Evolutionary conservation across 2,888 invertebrate species (phyloP).

Genomic region (Amphipyra tragopoginis): DNA sequence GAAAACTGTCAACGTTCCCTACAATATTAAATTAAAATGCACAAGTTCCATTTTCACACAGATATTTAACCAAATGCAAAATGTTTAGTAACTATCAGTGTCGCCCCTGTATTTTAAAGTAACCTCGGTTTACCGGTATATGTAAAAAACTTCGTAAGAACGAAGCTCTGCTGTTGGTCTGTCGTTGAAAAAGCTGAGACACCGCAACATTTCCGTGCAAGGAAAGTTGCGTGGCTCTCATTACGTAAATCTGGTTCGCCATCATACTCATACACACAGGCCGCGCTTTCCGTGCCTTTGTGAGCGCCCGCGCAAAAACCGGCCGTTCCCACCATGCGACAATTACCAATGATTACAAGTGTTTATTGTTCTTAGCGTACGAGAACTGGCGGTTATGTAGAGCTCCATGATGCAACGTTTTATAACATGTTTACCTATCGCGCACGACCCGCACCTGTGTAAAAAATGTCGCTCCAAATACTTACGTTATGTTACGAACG

Average conservation of each 20-base stretch:
- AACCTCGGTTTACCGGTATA: no score
- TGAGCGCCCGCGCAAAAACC: conserved; percentile 75
- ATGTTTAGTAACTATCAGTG: no score
- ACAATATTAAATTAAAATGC: no score
- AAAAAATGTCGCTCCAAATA: conserved; percentile 62
- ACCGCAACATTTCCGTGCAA: conserved; percentile 65
- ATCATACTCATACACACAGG: conserved; percentile 47
- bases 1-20: no score
- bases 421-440: conserved; percentile 64
- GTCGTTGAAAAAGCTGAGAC: conserved; percentile 46
- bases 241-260: conserved; percentile 85
- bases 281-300: conserved; percentile 76
- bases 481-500: conserved; percentile 50
- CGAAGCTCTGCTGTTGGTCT: conserved; percentile 18
- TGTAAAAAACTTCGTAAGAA: conserved; percentile 13
- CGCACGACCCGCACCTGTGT: conserved; percentile 47
- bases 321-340: conserved; percentile 77
- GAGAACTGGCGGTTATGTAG: conserved; percentile 74
- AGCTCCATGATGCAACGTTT: conserved; percentile 70
- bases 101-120: no score
- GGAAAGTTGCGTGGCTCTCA: conserved; percentile 72
- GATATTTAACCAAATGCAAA: no score
- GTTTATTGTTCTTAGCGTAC: conserved; percentile 79
- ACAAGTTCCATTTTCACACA: no score
- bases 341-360: conserved; percentile 79